Evolutionary conservation across 2,888 invertebrate genomes (phyloP).

Genomic region (Spodoptera picta): DNA sequence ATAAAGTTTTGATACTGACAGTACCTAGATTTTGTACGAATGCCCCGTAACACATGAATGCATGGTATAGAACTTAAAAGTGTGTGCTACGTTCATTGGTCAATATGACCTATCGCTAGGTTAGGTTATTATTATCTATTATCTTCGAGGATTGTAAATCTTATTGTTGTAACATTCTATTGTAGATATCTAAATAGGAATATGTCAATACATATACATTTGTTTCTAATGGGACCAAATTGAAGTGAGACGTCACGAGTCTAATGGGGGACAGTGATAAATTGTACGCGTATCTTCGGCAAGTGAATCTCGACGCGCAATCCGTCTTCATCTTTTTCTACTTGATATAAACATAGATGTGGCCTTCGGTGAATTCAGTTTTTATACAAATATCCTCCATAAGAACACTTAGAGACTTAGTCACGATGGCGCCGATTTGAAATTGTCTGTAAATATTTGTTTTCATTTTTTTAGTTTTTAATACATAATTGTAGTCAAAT

Average conservation of each 20-base stretch:
- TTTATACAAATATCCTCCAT: slow-evolving; percentile 17
- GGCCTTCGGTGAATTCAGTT: slow-evolving; percentile 22
- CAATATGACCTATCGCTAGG: no score
- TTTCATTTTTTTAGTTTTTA: no score
- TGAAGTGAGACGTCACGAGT: slow-evolving; percentile 25
- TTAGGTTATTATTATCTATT: no score
- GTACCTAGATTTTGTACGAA: no score
- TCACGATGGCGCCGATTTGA: no score
- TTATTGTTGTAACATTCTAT: slow-evolving; percentile 4
- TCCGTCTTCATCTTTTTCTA: slow-evolving; percentile 57
- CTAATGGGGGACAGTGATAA: slow-evolving; percentile 57
- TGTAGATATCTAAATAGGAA: not conserved
- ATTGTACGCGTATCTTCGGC: slow-evolving; percentile 42
- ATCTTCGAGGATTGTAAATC: no score
- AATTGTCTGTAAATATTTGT: no score
- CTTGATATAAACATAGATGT: slow-evolving; percentile 37
- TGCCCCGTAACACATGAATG: no score
- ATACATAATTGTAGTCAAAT: no score
- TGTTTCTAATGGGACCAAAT: slow-evolving; percentile 21
- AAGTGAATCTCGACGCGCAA: slow-evolving; percentile 55
- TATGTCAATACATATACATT: slow-evolving; percentile 14
- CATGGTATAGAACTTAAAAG: no score
- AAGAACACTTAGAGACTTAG: not conserved
- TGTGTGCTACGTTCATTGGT: no score
- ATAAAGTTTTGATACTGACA: no score